These are phyloP conservation scores for Bugulina stolonifera DNA, from an alignment of 2,888 invertebrate species.

Conservation along the genomic window DNA sequence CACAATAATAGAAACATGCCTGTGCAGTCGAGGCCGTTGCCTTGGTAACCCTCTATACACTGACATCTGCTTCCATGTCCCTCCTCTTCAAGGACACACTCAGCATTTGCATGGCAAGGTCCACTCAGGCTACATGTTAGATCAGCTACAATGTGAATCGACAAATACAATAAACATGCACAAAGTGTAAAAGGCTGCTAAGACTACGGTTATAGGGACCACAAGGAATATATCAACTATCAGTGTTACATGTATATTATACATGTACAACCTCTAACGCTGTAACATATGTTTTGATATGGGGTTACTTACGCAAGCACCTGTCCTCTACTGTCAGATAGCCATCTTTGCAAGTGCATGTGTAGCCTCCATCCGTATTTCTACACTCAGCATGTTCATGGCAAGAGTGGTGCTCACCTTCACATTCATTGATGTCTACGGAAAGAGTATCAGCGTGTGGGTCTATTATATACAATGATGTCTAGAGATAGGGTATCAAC, in stretches of 20 bases:
- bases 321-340: neutral
- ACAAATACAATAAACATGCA: neutral
- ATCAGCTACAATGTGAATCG: neutral
- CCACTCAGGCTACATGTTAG: neutral
- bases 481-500: too few species aligned
- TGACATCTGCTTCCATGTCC: neutral
- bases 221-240: too few species aligned
- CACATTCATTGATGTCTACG: slow-evolving; percentile 23
- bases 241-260: too few species aligned
- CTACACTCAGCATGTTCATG: slow-evolving; percentile 23
- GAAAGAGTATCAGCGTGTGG: too few species aligned
- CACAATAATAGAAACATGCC: too few species aligned
- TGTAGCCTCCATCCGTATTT: slow-evolving; percentile 29
- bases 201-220: too few species aligned
- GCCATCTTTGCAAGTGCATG: slow-evolving; percentile 27
- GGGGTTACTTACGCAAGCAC: neutral
- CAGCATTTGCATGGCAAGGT: neutral
- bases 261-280: too few species aligned
- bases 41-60: neutral
- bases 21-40: neutral
- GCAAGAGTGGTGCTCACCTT: slow-evolving; percentile 22
- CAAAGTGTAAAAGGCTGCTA: too few species aligned
- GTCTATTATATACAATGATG: too few species aligned
- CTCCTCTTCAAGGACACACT: neutral
- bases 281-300: neutral